Evolutionary conservation across 2,797 vertebrate genomes (phyloP).

Genomic region (Leptatherina wallacei): DNA sequence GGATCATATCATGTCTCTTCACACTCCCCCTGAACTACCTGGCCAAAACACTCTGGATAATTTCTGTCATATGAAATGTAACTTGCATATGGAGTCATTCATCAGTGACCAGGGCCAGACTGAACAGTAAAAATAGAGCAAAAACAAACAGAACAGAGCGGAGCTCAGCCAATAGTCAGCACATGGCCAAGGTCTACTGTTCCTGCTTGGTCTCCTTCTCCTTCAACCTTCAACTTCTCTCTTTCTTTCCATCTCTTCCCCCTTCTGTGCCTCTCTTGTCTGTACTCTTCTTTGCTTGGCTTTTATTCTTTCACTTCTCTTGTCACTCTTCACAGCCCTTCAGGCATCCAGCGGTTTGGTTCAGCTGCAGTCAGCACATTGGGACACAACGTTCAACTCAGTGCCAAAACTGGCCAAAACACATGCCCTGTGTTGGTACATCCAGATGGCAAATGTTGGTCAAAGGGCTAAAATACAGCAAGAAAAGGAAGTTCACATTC

Average conservation of each 20-base stretch:
- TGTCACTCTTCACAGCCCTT: constrained; percentile 61
- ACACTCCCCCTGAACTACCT: constrained; percentile 25
- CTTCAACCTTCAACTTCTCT: constrained; percentile 36
- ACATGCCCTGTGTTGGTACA: not conserved
- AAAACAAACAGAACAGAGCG: constrained; percentile 71
- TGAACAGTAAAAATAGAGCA: constrained; percentile 75
- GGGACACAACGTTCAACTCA: constrained; percentile 16
- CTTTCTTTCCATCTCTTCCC: constrained; percentile 62
- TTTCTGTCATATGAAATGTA: constrained; percentile 63
- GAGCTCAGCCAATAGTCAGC: constrained; percentile 46
- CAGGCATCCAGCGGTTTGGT: constrained; percentile 58
- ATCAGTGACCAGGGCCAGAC: constrained; percentile 70
- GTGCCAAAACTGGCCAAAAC: not conserved
- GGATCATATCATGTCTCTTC: constrained; percentile 16
- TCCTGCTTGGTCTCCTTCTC: constrained; percentile 48
- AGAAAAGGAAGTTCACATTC: not conserved
- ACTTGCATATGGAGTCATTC: constrained; percentile 74
- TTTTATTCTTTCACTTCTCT: constrained; percentile 46
- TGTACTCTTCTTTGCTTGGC: constrained; percentile 36
- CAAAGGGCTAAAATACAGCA: not conserved
- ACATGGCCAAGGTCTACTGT: constrained; percentile 59
- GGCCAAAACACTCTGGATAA: constrained; percentile 41
- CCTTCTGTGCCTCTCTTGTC: constrained; percentile 59
- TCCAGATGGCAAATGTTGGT: not conserved
- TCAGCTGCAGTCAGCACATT: constrained; percentile 42